These are phyloP conservation scores for Heliothis virescens DNA, from an alignment of 1,140 invertebrate genomes.

Conservation along the genomic window DNA sequence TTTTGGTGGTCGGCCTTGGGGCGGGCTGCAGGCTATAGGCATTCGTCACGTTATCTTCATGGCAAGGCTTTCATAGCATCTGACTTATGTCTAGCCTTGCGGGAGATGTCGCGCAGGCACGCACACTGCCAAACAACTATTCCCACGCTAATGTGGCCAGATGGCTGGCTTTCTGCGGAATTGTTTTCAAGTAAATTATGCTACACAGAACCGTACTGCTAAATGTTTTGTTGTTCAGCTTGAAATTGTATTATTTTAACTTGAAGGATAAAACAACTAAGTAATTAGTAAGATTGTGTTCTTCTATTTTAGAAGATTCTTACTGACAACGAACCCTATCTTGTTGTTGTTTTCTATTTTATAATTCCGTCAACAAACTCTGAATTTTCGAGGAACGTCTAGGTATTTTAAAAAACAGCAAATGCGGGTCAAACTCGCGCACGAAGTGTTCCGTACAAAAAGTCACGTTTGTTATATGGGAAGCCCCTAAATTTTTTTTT, in stretches of 20 bases:
- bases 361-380: too few species aligned
- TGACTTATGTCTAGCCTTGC: slow-evolving; percentile 48
- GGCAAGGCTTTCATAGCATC: slow-evolving; percentile 47
- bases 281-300: not conserved
- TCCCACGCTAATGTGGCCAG: slow-evolving; percentile 43
- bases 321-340: too few species aligned
- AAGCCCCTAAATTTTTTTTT: too few species aligned
- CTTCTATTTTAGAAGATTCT: too few species aligned
- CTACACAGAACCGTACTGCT: not conserved
- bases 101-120: slow-evolving; percentile 63
- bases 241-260: not conserved
- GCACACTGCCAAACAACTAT: slow-evolving; percentile 60
- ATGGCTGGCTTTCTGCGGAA: slow-evolving; percentile 13
- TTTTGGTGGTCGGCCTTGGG: slow-evolving; percentile 64
- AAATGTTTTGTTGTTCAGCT: not conserved
- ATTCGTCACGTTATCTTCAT: slow-evolving; percentile 63
- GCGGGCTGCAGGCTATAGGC: slow-evolving; percentile 51
- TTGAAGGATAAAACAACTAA: not conserved
- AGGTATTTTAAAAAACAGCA: too few species aligned
- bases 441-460: too few species aligned
- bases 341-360: too few species aligned
- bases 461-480: too few species aligned
- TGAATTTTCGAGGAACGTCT: too few species aligned
- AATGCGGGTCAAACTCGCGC: too few species aligned
- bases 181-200: slow-evolving; percentile 3